These are phyloP conservation scores for Folsomia candida DNA, from an alignment of 2,888 invertebrate genomes.

Conservation along the genomic window DNA sequence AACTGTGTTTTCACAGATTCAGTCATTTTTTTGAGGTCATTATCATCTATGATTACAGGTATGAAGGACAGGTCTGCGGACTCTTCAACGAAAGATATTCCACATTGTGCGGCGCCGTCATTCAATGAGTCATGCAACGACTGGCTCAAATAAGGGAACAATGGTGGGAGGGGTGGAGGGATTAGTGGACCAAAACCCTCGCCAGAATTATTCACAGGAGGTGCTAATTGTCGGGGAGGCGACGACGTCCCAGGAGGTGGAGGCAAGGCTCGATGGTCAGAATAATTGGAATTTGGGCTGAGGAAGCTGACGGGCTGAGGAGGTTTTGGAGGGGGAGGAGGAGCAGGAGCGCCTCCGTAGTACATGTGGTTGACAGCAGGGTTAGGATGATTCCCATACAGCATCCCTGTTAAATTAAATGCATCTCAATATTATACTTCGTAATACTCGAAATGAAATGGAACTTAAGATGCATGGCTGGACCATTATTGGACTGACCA, in stretches of 20 bases:
- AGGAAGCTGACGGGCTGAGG: not conserved
- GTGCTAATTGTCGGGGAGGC: not conserved
- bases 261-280: not conserved
- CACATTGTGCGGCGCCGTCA: constrained; percentile 8
- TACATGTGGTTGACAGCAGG: not conserved
- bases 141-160: constrained; percentile 41
- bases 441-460: too few species aligned
- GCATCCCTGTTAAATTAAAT: too few species aligned
- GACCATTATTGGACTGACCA: too few species aligned
- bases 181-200: constrained; percentile 14
- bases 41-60: constrained; percentile 29
- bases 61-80: constrained; percentile 36
- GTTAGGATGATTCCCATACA: too few species aligned
- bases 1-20: constrained; percentile 30
- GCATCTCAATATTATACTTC: too few species aligned
- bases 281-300: not conserved
- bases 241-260: not conserved
- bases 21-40: constrained; percentile 35
- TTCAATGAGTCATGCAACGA: constrained; percentile 18
- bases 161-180: constrained; percentile 44
- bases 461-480: too few species aligned
- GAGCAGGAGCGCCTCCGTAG: not conserved
- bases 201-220: not conserved
- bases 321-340: constrained; percentile 4
- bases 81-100: constrained; percentile 21